Conservation (phyloP, 2,797 vertebrate species). For the Hippoglossus hippoglossus region DNA sequence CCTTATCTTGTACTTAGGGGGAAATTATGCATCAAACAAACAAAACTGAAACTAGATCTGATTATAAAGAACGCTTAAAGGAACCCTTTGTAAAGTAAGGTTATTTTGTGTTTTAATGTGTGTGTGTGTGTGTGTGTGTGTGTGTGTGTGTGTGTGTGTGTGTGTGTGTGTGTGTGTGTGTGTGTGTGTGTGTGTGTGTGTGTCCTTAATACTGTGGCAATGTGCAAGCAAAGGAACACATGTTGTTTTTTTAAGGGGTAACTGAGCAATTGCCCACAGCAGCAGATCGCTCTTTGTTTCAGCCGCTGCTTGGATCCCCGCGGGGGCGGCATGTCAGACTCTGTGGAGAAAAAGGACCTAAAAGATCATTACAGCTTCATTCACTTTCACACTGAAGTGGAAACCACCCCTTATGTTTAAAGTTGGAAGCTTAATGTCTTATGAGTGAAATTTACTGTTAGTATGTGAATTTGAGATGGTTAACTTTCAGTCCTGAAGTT, state of each 20-base stretch:
- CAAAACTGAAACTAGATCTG: neutral
- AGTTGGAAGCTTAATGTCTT: neutral
- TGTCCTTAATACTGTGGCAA: slow-evolving; percentile 8
- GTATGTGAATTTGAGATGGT: no score
- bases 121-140: no score
- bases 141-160: no score
- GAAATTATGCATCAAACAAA: slow-evolving; percentile 12
- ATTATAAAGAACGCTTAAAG: neutral
- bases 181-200: slow-evolving; percentile 1
- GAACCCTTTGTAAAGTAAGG: neutral
- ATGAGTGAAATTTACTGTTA: no score
- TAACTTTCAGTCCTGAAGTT: no score
- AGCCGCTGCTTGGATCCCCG: neutral
- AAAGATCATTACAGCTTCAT: neutral
- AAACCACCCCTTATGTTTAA: neutral
- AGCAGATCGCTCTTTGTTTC: slow-evolving; percentile 48
- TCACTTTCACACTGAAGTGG: neutral
- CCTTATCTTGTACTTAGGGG: neutral
- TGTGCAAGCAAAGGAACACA: slow-evolving; percentile 10
- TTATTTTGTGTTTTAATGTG: neutral
- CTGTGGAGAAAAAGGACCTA: neutral
- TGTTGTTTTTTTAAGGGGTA: slow-evolving; percentile 35
- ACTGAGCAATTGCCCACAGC: slow-evolving; percentile 13
- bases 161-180: no score
- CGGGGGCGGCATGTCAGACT: neutral